Evolutionary conservation across 2,113 vertebrate genomes (phyloP).

Genomic region (Aphyosemion australe): DNA sequence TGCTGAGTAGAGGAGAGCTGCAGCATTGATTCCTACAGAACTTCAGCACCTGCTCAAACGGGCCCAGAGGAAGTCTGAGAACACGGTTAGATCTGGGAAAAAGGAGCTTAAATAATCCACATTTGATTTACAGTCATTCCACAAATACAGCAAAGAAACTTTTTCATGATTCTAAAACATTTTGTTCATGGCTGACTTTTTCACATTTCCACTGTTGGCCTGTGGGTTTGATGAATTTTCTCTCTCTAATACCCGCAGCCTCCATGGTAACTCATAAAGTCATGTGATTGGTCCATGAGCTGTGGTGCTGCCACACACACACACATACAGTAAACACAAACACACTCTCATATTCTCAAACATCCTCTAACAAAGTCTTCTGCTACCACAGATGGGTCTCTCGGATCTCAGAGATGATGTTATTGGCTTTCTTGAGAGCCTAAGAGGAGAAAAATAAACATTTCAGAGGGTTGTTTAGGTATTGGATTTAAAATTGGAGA

Average conservation of each 20-base stretch:
- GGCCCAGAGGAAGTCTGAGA: slow-evolving; percentile 31
- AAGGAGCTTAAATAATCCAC: slow-evolving; percentile 26
- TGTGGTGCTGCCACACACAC: slow-evolving; percentile 20
- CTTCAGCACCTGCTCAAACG: slow-evolving; percentile 47
- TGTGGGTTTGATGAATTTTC: slow-evolving; percentile 43
- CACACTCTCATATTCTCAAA: slow-evolving; percentile 62
- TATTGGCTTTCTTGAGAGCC: slow-evolving; percentile 82
- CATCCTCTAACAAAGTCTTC: slow-evolving; percentile 37
- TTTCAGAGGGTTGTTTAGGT: slow-evolving; percentile 11
- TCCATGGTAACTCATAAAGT: slow-evolving; percentile 24
- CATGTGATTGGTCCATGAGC: slow-evolving; percentile 50
- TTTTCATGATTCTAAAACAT: slow-evolving; percentile 7
- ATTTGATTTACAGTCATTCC: slow-evolving; percentile 16
- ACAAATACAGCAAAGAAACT: slow-evolving; percentile 29
- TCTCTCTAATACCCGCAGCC: slow-evolving; percentile 40
- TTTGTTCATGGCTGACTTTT: slow-evolving; percentile 38
- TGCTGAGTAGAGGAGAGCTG: slow-evolving; percentile 14
- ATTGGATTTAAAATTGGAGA: background rate
- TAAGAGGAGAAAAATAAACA: slow-evolving; percentile 48
- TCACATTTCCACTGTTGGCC: slow-evolving; percentile 40
- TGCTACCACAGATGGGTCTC: slow-evolving; percentile 85
- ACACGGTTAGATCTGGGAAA: slow-evolving; percentile 9
- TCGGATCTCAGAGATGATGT: slow-evolving; percentile 85
- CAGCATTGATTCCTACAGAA: slow-evolving; percentile 23
- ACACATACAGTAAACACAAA: slow-evolving; percentile 47